Conservation (phyloP, 2,797 vertebrate genomes). For the Fundulus diaphanus region DNA sequence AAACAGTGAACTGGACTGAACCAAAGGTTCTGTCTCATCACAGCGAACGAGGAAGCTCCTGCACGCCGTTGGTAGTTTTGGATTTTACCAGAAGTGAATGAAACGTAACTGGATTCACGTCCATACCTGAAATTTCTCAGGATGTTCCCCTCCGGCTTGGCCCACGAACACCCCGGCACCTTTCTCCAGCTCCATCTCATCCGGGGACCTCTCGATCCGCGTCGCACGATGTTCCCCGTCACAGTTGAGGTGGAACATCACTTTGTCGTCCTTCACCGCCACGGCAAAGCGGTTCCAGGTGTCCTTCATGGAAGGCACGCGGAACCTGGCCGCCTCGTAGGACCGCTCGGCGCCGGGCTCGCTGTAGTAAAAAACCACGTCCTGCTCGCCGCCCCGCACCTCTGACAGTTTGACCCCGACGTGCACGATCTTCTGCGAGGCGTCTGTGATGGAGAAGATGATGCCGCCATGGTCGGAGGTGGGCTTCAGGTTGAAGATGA, state of each 20-base stretch:
- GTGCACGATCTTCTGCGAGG: conserved; percentile 83
- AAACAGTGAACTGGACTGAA: conserved; percentile 19
- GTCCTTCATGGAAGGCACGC: conserved; percentile 81
- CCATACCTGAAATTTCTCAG: conserved; percentile 91
- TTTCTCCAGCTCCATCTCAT: conserved; percentile 86
- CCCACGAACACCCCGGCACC: conserved; percentile 91
- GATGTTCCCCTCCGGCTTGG: conserved; percentile 89
- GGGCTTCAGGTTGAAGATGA: conserved; percentile 89
- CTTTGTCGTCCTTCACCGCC: conserved; percentile 83
- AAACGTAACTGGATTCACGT: conserved; percentile 20
- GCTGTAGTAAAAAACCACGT: conserved; percentile 89
- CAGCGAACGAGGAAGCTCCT: neutral
- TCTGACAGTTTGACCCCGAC: conserved; percentile 89
- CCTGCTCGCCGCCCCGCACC: conserved; percentile 74
- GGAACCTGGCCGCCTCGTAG: conserved; percentile 84
- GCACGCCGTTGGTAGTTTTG: too few relatives aligned
- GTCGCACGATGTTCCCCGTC: conserved; percentile 79
- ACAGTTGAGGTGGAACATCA: conserved; percentile 87
- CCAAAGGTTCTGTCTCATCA: conserved; percentile 2
- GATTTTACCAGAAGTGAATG: neutral
- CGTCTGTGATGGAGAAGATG: conserved; percentile 90
- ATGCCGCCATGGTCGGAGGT: conserved; percentile 80
- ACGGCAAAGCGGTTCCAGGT: conserved; percentile 90
- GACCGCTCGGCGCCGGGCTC: conserved; percentile 82
- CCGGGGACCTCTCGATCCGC: conserved; percentile 82